Evolutionary conservation across 2,888 invertebrate species (phyloP), one percentile per base, ranked within the genome.

Genomic region (Drosophila meridiana): DNA sequence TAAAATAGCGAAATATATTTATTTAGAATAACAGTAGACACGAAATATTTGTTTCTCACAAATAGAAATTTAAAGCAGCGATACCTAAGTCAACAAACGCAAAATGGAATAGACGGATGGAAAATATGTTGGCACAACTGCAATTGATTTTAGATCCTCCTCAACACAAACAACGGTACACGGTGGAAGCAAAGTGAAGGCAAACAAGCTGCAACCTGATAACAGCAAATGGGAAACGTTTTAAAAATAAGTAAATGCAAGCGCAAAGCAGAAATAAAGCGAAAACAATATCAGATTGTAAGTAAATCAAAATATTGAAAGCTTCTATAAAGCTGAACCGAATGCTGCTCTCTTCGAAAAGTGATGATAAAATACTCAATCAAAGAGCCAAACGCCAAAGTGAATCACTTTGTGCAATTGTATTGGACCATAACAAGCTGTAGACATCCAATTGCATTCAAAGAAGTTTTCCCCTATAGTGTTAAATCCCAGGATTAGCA

Each of bases 81-180:
- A 40, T 48, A 57, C 43, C 20, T 48, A 48, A 48, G 40, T 48
- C 57, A 63, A 57, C 45, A 65, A 2, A 40, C 45, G 30, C 42
- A 34, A 42, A 65, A 50, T 42, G 36, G n/a, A 7, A 11, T 7
- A 7, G 28, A 47, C 7, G 47, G 28, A 38, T 38, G 47, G 36
- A 38, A 59, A 59, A 59, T 59, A 47, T 59, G 59, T 60, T 60
- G 57, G 60, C 56, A 38, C 28, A 61, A 63, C 57, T 57, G 34
- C 71, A 72, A 72, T 72, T 72, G 71, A 71, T 63, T 72, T 72
- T 72, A 58, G 58, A 72, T 72, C 71, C 58, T 40, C 52, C 32
- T 1, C 53, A 52, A 11, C 32, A 62, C 63, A 63, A 63, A 72
- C 50, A 70, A 32, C 70, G 28, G 40, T 48, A 70, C 62, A 53